phyloP scores from a whole-genome alignment of 2,888 invertebrate species.

The Maniola hyperantus region DNA sequence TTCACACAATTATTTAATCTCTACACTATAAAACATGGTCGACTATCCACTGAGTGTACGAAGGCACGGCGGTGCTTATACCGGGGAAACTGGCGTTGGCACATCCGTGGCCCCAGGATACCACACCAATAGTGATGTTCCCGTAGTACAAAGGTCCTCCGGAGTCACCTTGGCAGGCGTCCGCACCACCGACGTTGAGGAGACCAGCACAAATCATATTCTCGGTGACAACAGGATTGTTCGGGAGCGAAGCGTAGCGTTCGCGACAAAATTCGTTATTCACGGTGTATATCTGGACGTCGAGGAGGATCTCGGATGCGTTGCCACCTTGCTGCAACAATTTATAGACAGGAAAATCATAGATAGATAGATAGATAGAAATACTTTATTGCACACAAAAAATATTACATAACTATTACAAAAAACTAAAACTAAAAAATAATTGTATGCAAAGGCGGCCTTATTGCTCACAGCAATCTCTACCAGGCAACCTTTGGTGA shows the following conservation, averaged over 20 bases:
- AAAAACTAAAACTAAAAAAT: too few species aligned
- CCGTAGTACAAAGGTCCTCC: constrained; percentile 73
- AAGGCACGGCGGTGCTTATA: constrained; percentile 66
- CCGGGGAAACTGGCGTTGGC: constrained; percentile 71
- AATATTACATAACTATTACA: too few species aligned
- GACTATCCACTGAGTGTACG: constrained; percentile 57
- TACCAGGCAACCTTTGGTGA: too few species aligned
- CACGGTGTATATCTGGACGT: constrained; percentile 53
- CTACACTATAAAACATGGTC: constrained; percentile 33
- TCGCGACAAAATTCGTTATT: constrained; percentile 49
- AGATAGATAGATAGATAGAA: too few species aligned
- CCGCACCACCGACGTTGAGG: constrained; percentile 52
- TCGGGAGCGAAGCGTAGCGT: constrained; percentile 45
- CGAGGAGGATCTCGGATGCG: constrained; percentile 44
- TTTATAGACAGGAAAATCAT: constrained; percentile 4
- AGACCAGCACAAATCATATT: constrained; percentile 68
- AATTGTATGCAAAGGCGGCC: too few species aligned
- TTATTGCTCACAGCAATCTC: too few species aligned
- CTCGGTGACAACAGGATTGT: constrained; percentile 45
- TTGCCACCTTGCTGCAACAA: constrained; percentile 45
- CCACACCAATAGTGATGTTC: constrained; percentile 65
- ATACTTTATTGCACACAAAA: too few species aligned
- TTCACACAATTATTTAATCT: background rate
- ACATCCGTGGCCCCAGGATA: constrained; percentile 77
- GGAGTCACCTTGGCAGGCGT: constrained; percentile 72